Evolutionary conservation across 2,888 invertebrate species (phyloP), one percentile per base, ranked within the genome.

Genomic region (Cecidostiba fungosa): DNA sequence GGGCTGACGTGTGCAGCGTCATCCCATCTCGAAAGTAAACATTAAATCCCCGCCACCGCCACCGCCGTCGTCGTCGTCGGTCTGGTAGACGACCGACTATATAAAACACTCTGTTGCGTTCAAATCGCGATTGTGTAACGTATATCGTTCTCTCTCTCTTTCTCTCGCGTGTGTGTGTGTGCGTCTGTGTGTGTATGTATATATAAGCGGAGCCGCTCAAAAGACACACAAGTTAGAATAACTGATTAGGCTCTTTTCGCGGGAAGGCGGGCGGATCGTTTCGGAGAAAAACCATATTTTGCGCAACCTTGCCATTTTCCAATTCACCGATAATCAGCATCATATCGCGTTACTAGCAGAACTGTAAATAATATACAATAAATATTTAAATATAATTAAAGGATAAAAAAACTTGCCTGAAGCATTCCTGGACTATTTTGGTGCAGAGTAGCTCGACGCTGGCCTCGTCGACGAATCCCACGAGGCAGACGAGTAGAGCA

Each of bases 391-490:
- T 6, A 6, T 16, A 16, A 23, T 43, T 0, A 43, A 12, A 43
- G 10, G 43, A 43, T n/a, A n/a, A 76, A 54, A 50, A 54, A 26
- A 88, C 86, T 90, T 89, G 93, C 93, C 91, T 90, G 87, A 93
- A 92, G 87, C 92, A 93, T 85, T 93, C 91, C 84, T 91, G 90
- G 72, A 93, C 92, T 74, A 91, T 88, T 85, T 90, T 89, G 47
- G 89, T 89, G 87, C 90, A 91, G 76, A 87, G 87, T 66, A 88
- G 83, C 66, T 88, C 89, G 82, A 88, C 87, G 66, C 82, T 82
- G 36, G 84, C 72, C 62, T 85, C 85, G 82, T 89, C 91, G 39
- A 91, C 88, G 36, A 86, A 79, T 66, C 87, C 86, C 47, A 87
- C 77, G 50, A 94, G 87, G 79, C 91, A 92, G 50, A 91, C 92